These are phyloP conservation scores for Dicrurus megarhynchus DNA, from an alignment of 2,113 vertebrate genomes.

Conservation along the genomic window DNA sequence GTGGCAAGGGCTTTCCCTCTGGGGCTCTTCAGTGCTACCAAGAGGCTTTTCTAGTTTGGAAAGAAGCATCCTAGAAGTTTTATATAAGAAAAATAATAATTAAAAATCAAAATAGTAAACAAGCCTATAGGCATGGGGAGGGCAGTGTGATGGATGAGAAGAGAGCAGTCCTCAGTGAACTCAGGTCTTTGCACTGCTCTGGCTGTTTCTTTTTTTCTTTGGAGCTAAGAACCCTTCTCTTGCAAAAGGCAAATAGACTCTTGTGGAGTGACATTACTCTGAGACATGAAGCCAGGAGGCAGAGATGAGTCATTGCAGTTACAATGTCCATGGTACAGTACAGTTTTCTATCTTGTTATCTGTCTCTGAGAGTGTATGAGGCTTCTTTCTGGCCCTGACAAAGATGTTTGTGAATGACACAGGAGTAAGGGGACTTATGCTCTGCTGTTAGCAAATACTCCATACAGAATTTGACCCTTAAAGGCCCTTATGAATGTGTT, in stretches of 20 bases:
- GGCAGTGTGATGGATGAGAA: background rate
- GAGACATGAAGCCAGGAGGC: background rate
- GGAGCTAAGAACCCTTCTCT: background rate
- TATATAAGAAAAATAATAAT: background rate
- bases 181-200: background rate
- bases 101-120: background rate
- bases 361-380: fast-evolving
- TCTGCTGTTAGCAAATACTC: background rate
- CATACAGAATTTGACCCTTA: background rate
- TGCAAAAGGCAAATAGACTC: background rate
- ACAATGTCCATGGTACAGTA: background rate
- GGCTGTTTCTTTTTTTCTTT: background rate
- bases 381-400: background rate
- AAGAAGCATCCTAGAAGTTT: background rate
- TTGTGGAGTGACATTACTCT: background rate
- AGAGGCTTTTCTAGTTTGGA: background rate
- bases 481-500: background rate
- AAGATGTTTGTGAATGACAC: background rate
- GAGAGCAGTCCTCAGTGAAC: background rate
- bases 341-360: background rate
- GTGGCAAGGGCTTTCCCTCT: background rate
- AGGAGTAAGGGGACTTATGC: background rate
- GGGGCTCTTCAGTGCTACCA: background rate
- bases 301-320: background rate
- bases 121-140: background rate